Conservation (phyloP, 2,888 invertebrate genomes). For the Andricus quercusramuli region DNA sequence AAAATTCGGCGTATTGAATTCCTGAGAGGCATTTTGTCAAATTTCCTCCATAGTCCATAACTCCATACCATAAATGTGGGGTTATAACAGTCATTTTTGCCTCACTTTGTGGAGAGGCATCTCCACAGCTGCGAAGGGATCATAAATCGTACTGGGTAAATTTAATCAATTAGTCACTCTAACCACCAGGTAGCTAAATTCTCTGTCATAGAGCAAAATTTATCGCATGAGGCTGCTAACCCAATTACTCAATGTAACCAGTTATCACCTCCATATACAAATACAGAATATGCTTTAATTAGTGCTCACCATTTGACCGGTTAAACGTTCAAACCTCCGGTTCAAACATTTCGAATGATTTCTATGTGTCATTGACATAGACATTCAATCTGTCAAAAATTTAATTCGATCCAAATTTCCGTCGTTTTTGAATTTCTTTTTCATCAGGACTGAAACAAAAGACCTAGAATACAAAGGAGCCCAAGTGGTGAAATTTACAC, state of each 20-base stretch:
- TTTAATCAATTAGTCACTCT: slow-evolving; percentile 40
- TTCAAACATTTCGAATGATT: too few relatives aligned
- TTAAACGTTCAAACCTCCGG: too few relatives aligned
- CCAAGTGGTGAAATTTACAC: too few relatives aligned
- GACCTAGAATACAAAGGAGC: too few relatives aligned
- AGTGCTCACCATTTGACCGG: too few relatives aligned
- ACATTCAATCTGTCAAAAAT: too few relatives aligned
- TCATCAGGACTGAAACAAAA: too few relatives aligned
- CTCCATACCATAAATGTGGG: not conserved
- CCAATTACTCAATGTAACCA: slow-evolving; percentile 19
- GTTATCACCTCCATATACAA: not conserved
- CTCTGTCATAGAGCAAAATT: not conserved
- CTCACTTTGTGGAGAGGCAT: not conserved
- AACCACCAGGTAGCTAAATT: slow-evolving; percentile 34
- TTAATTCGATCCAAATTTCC: too few relatives aligned
- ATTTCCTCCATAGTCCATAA: not conserved
- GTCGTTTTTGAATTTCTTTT: too few relatives aligned
- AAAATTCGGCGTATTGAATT: slow-evolving; percentile 28
- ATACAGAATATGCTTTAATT: not conserved
- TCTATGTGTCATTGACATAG: too few relatives aligned
- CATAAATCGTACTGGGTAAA: slow-evolving; percentile 27
- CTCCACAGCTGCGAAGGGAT: slow-evolving; percentile 25
- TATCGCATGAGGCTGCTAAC: slow-evolving; percentile 17
- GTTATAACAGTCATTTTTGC: slow-evolving; percentile 17
- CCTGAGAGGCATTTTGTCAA: slow-evolving; percentile 24